A percentile compares a stretch with the other conserved stretches of the same genome.
phyloP scores from a whole-genome alignment of 2,888 invertebrate species.

The Drosophila limbata region DNA sequence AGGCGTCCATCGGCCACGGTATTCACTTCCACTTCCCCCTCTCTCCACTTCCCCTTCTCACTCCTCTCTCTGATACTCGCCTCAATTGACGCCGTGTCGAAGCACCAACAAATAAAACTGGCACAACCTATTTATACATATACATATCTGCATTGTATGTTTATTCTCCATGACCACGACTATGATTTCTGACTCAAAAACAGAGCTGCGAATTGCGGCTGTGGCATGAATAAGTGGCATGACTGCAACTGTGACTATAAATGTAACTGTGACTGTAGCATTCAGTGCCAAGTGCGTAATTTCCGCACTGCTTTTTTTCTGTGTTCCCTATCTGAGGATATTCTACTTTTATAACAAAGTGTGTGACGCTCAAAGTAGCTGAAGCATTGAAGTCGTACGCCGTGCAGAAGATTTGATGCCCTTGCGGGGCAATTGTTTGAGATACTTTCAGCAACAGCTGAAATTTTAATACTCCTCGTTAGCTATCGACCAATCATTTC shows the following conservation, averaged over 20 bases:
- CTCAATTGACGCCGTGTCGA: slow-evolving; percentile 55
- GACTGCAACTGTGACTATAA: not conserved
- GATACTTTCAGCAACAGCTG: too few species aligned
- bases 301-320: slow-evolving; percentile 37
- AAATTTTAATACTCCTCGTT: too few species aligned
- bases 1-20: slow-evolving; percentile 12
- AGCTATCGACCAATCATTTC: too few species aligned
- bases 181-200: slow-evolving; percentile 52
- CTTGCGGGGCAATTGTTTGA: too few species aligned
- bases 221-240: slow-evolving; percentile 8
- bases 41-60: not conserved
- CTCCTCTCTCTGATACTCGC: not conserved
- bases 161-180: slow-evolving; percentile 59
- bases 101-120: slow-evolving; percentile 48
- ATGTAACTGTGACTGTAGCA: slow-evolving; percentile 14
- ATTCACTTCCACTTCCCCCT: not conserved
- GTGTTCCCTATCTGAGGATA: slow-evolving; percentile 14
- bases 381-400: too few species aligned
- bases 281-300: slow-evolving; percentile 70
- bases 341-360: too few species aligned
- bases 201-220: slow-evolving; percentile 9
- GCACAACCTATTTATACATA: slow-evolving; percentile 43
- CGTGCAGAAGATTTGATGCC: too few species aligned
- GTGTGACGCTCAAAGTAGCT: not conserved
- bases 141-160: slow-evolving; percentile 48